Base-by-base conservation (phyloP, 2,888 invertebrate genomes). In the Drosophila stalkeri region DNA sequence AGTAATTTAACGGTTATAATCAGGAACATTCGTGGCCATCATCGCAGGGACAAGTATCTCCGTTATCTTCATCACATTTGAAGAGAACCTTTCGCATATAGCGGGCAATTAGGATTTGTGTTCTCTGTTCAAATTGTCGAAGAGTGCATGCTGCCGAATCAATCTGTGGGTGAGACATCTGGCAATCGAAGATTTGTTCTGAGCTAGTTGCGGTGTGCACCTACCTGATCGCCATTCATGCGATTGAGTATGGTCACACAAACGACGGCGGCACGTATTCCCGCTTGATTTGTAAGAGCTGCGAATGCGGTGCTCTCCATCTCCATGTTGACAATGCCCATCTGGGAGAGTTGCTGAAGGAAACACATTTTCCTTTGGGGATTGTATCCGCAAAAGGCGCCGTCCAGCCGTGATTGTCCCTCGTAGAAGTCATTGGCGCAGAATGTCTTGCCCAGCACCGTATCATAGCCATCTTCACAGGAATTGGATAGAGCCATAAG, bases 401-500 rank as follows among this genome's bases (percentile, higher is more conserved):
- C 99, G 92, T 99, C 99, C 77, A 98, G 93, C 27, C 99, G 95
- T 23, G 97, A 67, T 65, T 86, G 92, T 95, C 97, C 98, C 95
- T 99, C 99, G 92, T 99, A 99, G 92, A 99, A 99, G 92, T 99
- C 99, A 89, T 97, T 96, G 2, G 98, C 96, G 93, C 99, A 98
- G 96, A 99, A 96, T 0, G 99, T 99, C 90, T 96, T 97, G 43
- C 99, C 99, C 18, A 94, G 94, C 27, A 97, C 94, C 0, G 97
- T 97, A 47, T 97, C 96, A 90, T 96, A 97, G 0, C 96, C 96
- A 88, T 97, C 96, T 1, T 3, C 3, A 80, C 96, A 95, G 54
- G 92, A 92, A 83, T 95, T 95, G 0, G 96, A 94, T 61, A 97
- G 93, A 0, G 94, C 94, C 84, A 95, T 95, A 56, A 99, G 93